Base-by-base conservation (phyloP, 2,113 vertebrate genomes). In the Lasiurus cinereus region DNA sequence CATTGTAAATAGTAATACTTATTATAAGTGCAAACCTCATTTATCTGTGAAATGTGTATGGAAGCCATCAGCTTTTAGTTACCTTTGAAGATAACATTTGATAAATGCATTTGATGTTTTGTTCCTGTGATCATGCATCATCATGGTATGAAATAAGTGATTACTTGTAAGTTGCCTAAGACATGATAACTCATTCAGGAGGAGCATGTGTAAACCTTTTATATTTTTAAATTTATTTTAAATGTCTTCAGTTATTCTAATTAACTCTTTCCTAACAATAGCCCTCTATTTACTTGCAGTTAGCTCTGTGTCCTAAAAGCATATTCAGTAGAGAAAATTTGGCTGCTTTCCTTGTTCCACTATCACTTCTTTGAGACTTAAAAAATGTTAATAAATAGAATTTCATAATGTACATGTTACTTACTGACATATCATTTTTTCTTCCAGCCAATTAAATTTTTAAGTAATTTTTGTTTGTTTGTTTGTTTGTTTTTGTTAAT, bases 1-100 rank as follows among this genome's bases (percentile, higher is more conserved):
- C 85, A 31, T 80, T 88, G 91, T 76, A 54, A 43, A 83, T 39
- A 73, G n/a, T 27, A 15, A 73, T 33, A 22, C 36, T 92, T 93
- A 54, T 12, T 50, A 67, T 46, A 90, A 83, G 24, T 6, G 14
- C 56, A 72, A 59, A 66, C 39, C 59, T n/a, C 21, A 5, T 52
- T 66, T 59, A 43, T 67, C 72, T 77, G 8, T 64, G 78, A 88
- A 88, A 72, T 85, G 21, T 87, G 16, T 33, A 24, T 15, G 48
- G 31, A 39, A 52, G 27, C 13, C 48, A 11, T 79, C 14, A 18
- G 52, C 48, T 83, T 69, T 27, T 56, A 16, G 11, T 69, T 36
- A 36, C 19, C 43, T 64, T 85, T 90, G 64, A 67, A 84, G 33
- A 13, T 46, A 54, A 18, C 70, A 48, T 88, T 90, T 62, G 27